A percentile compares a stretch with the other conserved stretches of the same genome.
Conservation (phyloP, 2,113 vertebrate species). For the Edolisoma coerulescens region DNA sequence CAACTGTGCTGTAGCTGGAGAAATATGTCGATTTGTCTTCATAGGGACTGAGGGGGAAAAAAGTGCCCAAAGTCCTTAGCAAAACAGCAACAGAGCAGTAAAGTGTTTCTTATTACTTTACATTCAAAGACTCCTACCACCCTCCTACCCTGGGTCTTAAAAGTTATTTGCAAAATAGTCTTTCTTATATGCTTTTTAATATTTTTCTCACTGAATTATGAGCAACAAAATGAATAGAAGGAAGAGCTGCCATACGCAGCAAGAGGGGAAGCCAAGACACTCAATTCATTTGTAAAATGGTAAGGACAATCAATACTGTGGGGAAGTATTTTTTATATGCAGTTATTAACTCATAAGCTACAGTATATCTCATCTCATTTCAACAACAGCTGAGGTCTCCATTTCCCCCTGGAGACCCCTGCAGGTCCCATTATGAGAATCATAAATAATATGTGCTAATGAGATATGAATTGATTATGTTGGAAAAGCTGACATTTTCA, state of each 20-base stretch:
- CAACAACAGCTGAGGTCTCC: slow-evolving; percentile 89
- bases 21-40: slow-evolving; percentile 80
- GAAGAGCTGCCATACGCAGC: slow-evolving; percentile 46
- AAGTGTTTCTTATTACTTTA: slow-evolving; percentile 45
- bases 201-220: slow-evolving; percentile 41
- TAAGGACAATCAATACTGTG: slow-evolving; percentile 85
- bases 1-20: slow-evolving; percentile 64
- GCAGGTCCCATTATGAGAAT: slow-evolving; percentile 89
- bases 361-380: slow-evolving; percentile 98
- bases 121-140: background rate
- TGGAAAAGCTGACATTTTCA: slow-evolving; percentile 91
- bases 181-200: background rate
- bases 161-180: slow-evolving; percentile 21
- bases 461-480: slow-evolving; percentile 97
- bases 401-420: slow-evolving; percentile 76
- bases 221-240: slow-evolving; percentile 44
- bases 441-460: slow-evolving; percentile 98
- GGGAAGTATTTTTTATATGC: slow-evolving; percentile 94
- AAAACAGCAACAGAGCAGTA: slow-evolving; percentile 28
- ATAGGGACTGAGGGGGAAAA: slow-evolving; percentile 42
- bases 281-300: slow-evolving; percentile 80
- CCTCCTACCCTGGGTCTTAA: background rate
- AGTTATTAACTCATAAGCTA: slow-evolving; percentile 99
- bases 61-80: slow-evolving; percentile 35
- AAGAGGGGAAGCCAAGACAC: slow-evolving; percentile 61